Conservation (phyloP, 2,113 vertebrate species). For the Zosterops japonicus region DNA sequence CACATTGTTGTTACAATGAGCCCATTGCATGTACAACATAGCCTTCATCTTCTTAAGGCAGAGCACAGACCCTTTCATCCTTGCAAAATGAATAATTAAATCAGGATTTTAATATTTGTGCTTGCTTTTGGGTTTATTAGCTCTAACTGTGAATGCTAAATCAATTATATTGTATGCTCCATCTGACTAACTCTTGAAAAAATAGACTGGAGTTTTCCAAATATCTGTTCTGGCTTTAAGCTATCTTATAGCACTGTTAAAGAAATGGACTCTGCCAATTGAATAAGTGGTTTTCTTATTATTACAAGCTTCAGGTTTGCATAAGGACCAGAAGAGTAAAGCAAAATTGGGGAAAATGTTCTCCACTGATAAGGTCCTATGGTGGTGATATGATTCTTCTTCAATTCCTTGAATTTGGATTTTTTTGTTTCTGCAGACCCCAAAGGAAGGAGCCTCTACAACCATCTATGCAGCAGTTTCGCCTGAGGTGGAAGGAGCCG, state of each 20-base stretch:
- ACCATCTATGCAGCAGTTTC: constrained; percentile 78
- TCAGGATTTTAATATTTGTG: not conserved
- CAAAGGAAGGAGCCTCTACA: constrained; percentile 85
- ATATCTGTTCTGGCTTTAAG: not conserved
- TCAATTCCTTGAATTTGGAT: rapidly evolving
- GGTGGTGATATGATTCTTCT: not conserved
- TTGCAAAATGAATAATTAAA: not conserved
- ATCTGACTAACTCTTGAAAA: not conserved
- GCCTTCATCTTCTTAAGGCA: not conserved
- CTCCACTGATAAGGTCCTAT: not conserved
- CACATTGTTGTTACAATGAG: not conserved
- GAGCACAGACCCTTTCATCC: not conserved
- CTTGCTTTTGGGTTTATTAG: not conserved
- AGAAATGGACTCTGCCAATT: not conserved
- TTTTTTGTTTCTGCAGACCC: constrained; percentile 73
- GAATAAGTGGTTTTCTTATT: not conserved
- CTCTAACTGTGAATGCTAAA: not conserved
- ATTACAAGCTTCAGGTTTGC: not conserved
- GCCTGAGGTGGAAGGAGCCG: constrained; percentile 81
- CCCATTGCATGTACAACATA: not conserved
- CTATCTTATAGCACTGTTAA: not conserved
- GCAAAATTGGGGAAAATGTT: not conserved
- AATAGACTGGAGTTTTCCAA: not conserved
- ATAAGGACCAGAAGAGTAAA: not conserved
- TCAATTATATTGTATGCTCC: not conserved